Conservation (phyloP, 2,113 vertebrate species). For the Mungos mungo region DNA sequence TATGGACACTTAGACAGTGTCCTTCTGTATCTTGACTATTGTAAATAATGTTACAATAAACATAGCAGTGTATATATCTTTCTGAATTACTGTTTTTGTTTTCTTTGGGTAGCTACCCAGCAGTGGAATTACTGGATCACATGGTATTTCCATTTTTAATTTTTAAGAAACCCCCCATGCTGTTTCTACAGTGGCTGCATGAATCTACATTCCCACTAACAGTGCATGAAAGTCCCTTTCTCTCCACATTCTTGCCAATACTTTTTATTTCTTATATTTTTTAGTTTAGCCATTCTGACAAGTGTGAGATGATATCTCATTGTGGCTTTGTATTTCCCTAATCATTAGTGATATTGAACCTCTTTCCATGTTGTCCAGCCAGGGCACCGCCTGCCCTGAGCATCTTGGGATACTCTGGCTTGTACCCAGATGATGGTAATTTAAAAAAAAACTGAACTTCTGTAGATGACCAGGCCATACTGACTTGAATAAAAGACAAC, state of each 20-base stretch:
- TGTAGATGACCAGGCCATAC: neutral
- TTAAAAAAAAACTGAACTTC: neutral
- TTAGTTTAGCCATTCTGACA: neutral
- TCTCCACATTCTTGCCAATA: neutral
- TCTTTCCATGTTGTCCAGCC: neutral
- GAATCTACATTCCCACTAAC: neutral
- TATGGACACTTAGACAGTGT: neutral
- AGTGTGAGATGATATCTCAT: neutral
- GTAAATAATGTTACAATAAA: neutral
- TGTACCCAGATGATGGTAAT: neutral
- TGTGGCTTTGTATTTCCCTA: neutral
- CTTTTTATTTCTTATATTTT: neutral
- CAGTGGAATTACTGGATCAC: neutral
- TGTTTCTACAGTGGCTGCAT: neutral
- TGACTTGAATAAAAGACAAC: neutral
- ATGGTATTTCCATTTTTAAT: neutral
- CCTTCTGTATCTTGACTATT: neutral
- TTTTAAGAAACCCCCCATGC: neutral
- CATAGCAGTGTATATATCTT: neutral
- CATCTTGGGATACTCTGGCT: neutral
- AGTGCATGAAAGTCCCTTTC: neutral
- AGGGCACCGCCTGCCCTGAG: neutral
- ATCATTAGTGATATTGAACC: neutral
- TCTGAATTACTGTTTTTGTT: neutral
- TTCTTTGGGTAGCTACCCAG: neutral